Percentiles rank a stretch among this genome's conserved stretches.
Conservation (phyloP, 2,888 invertebrate species). For the Pteria penguin region DNA sequence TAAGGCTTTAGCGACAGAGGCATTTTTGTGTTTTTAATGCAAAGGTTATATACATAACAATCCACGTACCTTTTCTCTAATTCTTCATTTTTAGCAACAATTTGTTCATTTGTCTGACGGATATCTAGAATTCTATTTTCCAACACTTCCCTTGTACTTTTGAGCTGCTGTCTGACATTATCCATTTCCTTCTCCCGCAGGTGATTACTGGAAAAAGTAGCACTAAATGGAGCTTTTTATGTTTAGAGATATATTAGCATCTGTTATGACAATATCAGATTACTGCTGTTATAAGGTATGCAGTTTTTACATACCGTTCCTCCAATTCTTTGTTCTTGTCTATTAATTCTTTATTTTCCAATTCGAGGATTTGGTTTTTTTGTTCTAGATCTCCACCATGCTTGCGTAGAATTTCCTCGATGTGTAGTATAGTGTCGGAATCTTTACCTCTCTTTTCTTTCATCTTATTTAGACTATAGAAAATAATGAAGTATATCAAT, state of each 20-base stretch:
- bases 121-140: constrained; percentile 12
- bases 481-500: not conserved
- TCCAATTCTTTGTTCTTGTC: not conserved
- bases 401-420: constrained; percentile 14
- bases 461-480: not conserved
- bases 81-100: constrained; percentile 4
- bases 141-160: constrained; percentile 13
- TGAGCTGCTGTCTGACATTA: constrained; percentile 1
- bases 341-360: constrained; percentile 3
- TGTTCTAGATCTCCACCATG: constrained; percentile 11
- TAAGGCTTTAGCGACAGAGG: no score
- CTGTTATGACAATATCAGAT: no score
- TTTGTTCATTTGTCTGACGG: not conserved
- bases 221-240: no score
- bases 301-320: constrained; percentile 3
- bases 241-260: no score
- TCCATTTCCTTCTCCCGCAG: not conserved
- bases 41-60: no score
- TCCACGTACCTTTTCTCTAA: no score
- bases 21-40: no score
- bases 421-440: constrained; percentile 2
- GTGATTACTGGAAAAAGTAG: not conserved
- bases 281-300: no score
- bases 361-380: not conserved
- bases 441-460: constrained; percentile 1